Base-by-base conservation (phyloP, 1,140 invertebrate genomes). In the Hermetia illucens region DNA sequence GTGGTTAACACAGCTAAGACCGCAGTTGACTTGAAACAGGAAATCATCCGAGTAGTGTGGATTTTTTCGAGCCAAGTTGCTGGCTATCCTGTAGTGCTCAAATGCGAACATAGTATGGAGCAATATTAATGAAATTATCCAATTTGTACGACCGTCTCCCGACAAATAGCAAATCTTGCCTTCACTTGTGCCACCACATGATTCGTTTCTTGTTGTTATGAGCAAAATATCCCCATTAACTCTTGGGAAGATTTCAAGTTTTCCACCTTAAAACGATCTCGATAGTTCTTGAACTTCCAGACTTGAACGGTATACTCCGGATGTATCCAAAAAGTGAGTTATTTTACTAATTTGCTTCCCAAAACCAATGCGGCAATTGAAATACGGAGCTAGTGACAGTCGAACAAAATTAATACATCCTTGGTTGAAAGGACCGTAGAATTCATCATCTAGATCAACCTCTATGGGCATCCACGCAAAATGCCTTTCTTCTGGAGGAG, bases 61-160 rank as follows among this genome's bases (percentile, higher is more conserved):
- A 62, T 83, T 79, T 1, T 82, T 36, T 6, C 54, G 45, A 3
- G 53, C 43, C 5, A 93, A 53, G 21, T 65, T 58, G 3, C 61
- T 52, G 1, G 87, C 87, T 5, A 96, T 55, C 24, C 83, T 66
- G 59, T 96, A 95, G 56, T 95, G 91, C 51, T 94, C 83, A 31
- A 93, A 64, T 19, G 89, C 65, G 64, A 87, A 86, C 3, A 93
- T 45, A 0, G 81, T 79, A 51, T 95, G 88, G 34, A 93, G 63
- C 1, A 76, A 70, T 2, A 82, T 80, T 8, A 94, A 59, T 1
- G 84, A 84, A n/a, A 86, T 77, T 48, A 90, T 79, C 54, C 89
- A 83, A 61, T 91, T 91, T 1, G 78, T 77, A 17, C 86, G 69
- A 0, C 71, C 71, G 56, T 91, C 86, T 70, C 44, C 44, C 4